Evolutionary conservation across 2,113 vertebrate genomes (phyloP).

Genomic region (Chionomys nivalis): DNA sequence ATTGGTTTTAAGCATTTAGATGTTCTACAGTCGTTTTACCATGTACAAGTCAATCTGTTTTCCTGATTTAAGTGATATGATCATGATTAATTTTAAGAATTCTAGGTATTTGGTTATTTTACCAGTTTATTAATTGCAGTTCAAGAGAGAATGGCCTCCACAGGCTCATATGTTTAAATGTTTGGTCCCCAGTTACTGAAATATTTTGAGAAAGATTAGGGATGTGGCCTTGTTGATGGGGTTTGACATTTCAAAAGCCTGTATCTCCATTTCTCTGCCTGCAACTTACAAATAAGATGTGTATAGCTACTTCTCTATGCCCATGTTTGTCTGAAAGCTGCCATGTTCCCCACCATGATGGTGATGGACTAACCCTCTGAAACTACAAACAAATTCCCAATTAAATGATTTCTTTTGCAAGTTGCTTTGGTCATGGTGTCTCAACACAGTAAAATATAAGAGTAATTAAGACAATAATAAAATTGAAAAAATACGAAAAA

Average conservation of each 20-base stretch:
- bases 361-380: not conserved
- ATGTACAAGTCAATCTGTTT: slow-evolving; percentile 24
- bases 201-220: not conserved
- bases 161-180: not conserved
- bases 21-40: slow-evolving; percentile 36
- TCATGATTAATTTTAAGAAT: slow-evolving; percentile 35
- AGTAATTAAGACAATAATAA: not conserved
- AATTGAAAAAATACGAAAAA: not conserved
- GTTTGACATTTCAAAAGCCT: not conserved
- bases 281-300: not conserved
- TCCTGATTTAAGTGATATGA: not conserved
- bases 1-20: slow-evolving; percentile 42
- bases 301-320: not conserved
- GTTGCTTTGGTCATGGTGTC: not conserved
- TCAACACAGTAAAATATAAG: not conserved
- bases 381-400: not conserved
- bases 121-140: not conserved
- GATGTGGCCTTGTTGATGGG: not conserved
- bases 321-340: not conserved
- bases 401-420: not conserved
- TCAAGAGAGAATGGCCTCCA: not conserved
- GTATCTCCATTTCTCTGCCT: not conserved
- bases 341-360: not conserved
- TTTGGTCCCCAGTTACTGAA: not conserved
- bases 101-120: not conserved